Conservation (phyloP, 2,113 vertebrate genomes). For the Nesoenas mayeri region DNA sequence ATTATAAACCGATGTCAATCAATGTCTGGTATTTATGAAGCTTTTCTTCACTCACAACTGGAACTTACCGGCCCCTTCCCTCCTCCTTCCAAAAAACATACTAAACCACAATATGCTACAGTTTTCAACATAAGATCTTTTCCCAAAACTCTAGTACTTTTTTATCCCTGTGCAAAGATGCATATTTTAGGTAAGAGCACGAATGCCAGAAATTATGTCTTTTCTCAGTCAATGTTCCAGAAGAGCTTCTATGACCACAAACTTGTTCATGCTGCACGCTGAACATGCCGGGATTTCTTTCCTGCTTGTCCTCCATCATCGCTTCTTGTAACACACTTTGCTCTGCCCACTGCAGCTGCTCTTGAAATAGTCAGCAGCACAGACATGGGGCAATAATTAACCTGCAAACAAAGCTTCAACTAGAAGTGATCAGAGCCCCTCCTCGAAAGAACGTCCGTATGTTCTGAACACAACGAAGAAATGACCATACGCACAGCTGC, state of each 20-base stretch:
- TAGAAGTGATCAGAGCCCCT: not conserved
- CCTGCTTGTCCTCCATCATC: not conserved
- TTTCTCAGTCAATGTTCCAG: not conserved
- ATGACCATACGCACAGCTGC: not conserved
- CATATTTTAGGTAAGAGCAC: not conserved
- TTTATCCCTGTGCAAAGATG: not conserved
- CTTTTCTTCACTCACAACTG: not conserved
- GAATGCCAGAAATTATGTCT: not conserved
- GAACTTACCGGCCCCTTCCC: not conserved
- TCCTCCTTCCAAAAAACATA: not conserved
- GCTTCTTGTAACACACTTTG: not conserved
- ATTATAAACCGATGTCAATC: not conserved
- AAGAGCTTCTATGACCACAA: not conserved
- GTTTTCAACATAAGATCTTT: not conserved
- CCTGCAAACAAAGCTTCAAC: not conserved
- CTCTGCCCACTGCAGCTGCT: not conserved
- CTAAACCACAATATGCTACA: not conserved
- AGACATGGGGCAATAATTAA: not conserved
- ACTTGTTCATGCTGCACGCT: not conserved
- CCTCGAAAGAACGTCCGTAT: fast-evolving
- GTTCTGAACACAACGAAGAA: not conserved
- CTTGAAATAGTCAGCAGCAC: not conserved
- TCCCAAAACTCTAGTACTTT: not conserved
- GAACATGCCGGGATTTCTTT: not conserved
- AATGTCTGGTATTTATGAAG: not conserved